Conservation (phyloP, 1,140 invertebrate species). For the Macrobrachium nipponense region DNA sequence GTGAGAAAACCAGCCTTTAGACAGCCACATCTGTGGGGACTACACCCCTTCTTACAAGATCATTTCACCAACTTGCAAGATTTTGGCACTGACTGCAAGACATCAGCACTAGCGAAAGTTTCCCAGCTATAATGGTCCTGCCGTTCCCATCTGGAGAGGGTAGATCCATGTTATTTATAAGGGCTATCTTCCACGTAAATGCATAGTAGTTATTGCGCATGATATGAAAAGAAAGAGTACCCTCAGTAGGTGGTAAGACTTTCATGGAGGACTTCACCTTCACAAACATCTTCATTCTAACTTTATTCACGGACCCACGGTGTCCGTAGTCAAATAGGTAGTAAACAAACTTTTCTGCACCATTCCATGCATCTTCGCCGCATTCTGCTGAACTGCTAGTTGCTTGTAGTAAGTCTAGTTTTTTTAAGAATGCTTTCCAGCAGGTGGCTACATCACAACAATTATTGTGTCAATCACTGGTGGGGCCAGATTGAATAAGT, state of each 20-base stretch:
- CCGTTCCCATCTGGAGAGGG: slow-evolving; percentile 25
- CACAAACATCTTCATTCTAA: slow-evolving; percentile 2
- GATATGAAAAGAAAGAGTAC: slow-evolving; percentile 31
- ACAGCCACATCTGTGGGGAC: no score
- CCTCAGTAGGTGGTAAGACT: slow-evolving; percentile 17
- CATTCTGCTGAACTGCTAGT: slow-evolving; percentile 2
- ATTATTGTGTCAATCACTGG: slow-evolving; percentile 9
- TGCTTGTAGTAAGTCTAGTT: slow-evolving; percentile 10
- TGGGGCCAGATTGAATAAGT: slow-evolving; percentile 9
- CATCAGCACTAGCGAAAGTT: slow-evolving; percentile 11
- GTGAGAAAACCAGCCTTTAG: no score
- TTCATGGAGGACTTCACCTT: not conserved
- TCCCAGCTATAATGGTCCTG: slow-evolving; percentile 17
- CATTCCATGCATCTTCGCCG: slow-evolving; percentile 9
- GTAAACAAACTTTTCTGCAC: slow-evolving; percentile 32
- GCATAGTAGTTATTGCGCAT: slow-evolving; percentile 6
- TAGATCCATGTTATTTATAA: slow-evolving; percentile 4
- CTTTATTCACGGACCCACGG: slow-evolving; percentile 17
- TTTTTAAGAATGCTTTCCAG: slow-evolving; percentile 23
- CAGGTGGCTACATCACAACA: slow-evolving; percentile 21
- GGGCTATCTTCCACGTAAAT: not conserved
- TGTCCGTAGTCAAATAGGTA: not conserved
- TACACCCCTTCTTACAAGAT: not conserved
- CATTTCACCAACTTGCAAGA: slow-evolving; percentile 15
- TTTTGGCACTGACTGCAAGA: slow-evolving; percentile 21